These are phyloP conservation scores for Furnarius figulus DNA, from an alignment of 2,113 vertebrate genomes.

Conservation along the genomic window DNA sequence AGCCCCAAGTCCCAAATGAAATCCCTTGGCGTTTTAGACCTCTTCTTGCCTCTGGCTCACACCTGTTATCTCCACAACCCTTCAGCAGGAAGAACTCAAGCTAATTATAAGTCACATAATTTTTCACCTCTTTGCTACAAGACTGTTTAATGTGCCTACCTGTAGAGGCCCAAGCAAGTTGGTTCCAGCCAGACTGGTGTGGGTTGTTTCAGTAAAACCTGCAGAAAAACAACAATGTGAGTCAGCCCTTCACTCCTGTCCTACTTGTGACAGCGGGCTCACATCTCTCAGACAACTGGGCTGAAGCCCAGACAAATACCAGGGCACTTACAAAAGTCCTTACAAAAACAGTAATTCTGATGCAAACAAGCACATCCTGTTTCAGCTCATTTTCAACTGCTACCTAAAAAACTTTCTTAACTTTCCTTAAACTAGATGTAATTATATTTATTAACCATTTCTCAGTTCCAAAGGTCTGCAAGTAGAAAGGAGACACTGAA, in stretches of 20 bases:
- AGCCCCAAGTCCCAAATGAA: not conserved
- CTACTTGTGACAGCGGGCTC: not conserved
- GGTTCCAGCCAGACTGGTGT: not conserved
- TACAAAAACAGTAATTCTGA: not conserved
- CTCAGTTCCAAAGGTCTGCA: not conserved
- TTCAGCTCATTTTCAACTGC: not conserved
- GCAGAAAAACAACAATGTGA: not conserved
- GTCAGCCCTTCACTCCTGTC: not conserved
- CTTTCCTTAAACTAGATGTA: not conserved
- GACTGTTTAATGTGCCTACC: not conserved
- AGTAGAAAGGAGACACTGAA: not conserved
- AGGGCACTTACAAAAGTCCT: not conserved
- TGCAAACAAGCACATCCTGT: conserved; percentile 19
- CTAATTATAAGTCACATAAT: not conserved
- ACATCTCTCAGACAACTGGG: not conserved
- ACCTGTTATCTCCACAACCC: not conserved
- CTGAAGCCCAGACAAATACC: not conserved
- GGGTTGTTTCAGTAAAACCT: not conserved
- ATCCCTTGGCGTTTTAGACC: not conserved
- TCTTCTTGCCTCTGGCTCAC: not conserved
- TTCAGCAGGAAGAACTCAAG: not conserved
- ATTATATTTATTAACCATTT: not conserved
- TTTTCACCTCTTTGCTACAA: not conserved
- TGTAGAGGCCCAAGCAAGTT: not conserved
- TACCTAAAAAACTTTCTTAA: not conserved